These are phyloP conservation scores for Biston stratarius DNA, from an alignment of 2,888 invertebrate genomes.

Conservation along the genomic window DNA sequence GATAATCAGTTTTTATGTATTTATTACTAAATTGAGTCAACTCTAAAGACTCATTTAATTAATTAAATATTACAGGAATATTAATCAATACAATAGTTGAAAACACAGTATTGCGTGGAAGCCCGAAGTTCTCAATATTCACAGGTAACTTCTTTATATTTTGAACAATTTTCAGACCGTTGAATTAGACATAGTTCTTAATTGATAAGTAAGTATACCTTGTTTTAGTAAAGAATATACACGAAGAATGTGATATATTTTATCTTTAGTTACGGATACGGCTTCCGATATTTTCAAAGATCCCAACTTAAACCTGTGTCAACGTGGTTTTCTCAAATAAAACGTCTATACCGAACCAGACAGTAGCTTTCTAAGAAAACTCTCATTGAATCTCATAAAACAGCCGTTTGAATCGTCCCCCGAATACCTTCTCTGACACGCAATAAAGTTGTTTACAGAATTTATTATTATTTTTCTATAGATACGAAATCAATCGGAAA, in stretches of 20 bases:
- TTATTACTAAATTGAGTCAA: background rate
- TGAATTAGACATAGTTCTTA: no score
- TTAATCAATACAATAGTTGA: slow-evolving; percentile 36
- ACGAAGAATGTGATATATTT: background rate
- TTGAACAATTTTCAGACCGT: background rate
- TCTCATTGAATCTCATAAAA: slow-evolving; percentile 13
- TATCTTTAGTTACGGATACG: background rate
- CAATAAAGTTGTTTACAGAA: slow-evolving; percentile 39
- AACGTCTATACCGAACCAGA: slow-evolving; percentile 8
- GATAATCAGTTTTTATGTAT: background rate
- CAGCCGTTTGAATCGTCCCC: slow-evolving; percentile 19
- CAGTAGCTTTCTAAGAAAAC: slow-evolving; percentile 18
- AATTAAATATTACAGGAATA: slow-evolving; percentile 33
- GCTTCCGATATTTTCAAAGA: slow-evolving; percentile 2
- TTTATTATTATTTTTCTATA: slow-evolving; percentile 37
- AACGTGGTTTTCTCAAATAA: slow-evolving; percentile 8
- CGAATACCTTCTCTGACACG: slow-evolving; percentile 31
- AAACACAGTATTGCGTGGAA: slow-evolving; percentile 22
- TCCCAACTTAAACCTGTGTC: background rate
- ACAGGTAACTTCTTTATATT: slow-evolving; percentile 10
- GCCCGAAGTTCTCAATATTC: slow-evolving; percentile 16
- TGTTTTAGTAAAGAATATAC: no score
- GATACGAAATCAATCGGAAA: slow-evolving; percentile 42
- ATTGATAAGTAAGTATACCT: no score
- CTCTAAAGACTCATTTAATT: background rate